A percentile compares a stretch with the other conserved stretches of the same genome.
These are phyloP conservation scores for Chrysolina oricalcia DNA, from an alignment of 2,888 invertebrate genomes.

Conservation along the genomic window DNA sequence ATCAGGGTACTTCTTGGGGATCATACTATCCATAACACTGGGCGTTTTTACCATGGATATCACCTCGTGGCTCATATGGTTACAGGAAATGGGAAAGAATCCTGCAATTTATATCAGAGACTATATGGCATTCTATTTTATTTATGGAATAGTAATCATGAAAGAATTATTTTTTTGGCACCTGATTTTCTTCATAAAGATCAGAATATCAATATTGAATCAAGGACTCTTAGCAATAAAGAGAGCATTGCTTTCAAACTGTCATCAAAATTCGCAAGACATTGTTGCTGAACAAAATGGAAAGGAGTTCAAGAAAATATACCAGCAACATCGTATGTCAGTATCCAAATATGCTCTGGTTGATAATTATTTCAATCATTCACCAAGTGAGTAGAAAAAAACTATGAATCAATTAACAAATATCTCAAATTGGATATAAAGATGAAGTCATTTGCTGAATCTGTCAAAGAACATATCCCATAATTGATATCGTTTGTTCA, in stretches of 20 bases:
- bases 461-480: too few relatives aligned
- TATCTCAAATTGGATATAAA: too few relatives aligned
- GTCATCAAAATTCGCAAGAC: background rate
- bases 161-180: conserved; percentile 78
- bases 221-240: conserved; percentile 30
- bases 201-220: conserved; percentile 69
- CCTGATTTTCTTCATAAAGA: conserved; percentile 75
- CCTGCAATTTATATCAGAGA: conserved; percentile 72
- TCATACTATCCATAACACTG: conserved; percentile 31
- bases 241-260: background rate
- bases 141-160: conserved; percentile 76
- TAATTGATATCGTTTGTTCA: too few relatives aligned
- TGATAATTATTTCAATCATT: background rate
- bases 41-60: conserved; percentile 53
- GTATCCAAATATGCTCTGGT: background rate
- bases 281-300: background rate
- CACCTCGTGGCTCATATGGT: conserved; percentile 40
- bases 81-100: conserved; percentile 15
- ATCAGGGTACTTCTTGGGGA: conserved; percentile 48
- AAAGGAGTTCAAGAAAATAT: background rate
- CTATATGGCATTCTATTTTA: conserved; percentile 76
- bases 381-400: background rate
- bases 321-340: background rate
- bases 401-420: too few relatives aligned
- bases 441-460: too few relatives aligned